Evolutionary conservation across 2,888 invertebrate genomes (phyloP).

Genomic region (Ypsolopha sequella): DNA sequence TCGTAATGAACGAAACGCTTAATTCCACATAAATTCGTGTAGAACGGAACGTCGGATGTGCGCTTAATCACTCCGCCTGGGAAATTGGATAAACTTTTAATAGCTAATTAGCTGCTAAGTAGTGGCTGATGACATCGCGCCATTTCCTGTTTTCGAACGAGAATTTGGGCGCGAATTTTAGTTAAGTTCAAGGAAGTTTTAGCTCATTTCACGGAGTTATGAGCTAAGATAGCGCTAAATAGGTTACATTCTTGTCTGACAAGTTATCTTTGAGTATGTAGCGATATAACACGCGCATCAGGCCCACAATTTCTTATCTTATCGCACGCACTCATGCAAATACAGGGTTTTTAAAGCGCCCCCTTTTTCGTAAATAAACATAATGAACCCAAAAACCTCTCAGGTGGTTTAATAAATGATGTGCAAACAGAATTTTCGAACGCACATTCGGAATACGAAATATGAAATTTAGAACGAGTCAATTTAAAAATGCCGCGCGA

Average conservation of each 20-base stretch:
- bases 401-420: too few relatives aligned
- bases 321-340: too few relatives aligned
- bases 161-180: too few relatives aligned
- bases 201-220: constrained; percentile 2
- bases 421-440: too few relatives aligned
- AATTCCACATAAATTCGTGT: not conserved
- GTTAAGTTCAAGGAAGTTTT: not conserved
- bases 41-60: not conserved
- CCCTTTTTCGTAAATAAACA: too few relatives aligned
- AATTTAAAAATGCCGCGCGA: constrained; percentile 10
- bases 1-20: constrained; percentile 1
- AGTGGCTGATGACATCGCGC: constrained; percentile 16
- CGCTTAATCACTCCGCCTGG: constrained; percentile 14
- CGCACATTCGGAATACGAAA: not conserved
- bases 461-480: not conserved
- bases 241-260: too few relatives aligned
- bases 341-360: too few relatives aligned
- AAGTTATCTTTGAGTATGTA: too few relatives aligned
- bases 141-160: constrained; percentile 22
- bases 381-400: too few relatives aligned
- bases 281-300: too few relatives aligned
- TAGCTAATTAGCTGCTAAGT: constrained; percentile 34
- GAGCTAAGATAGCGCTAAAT: not conserved
- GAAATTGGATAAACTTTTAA: constrained; percentile 33
- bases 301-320: too few relatives aligned